Conservation (phyloP, 2,113 vertebrate genomes). For the Prunella fulvescens region DNA sequence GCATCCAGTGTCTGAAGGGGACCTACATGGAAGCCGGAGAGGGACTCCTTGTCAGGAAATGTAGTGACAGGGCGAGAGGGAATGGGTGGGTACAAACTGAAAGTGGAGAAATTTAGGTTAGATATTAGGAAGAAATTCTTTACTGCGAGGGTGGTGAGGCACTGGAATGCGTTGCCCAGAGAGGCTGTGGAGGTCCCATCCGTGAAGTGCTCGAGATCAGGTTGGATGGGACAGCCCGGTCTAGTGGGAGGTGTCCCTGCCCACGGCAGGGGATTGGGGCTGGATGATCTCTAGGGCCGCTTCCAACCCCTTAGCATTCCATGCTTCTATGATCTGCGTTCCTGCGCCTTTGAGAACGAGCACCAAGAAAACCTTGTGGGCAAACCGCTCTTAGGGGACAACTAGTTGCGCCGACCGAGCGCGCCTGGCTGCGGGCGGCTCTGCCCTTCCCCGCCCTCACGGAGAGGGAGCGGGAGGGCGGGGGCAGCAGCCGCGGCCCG, state of each 20-base stretch:
- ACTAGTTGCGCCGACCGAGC: fast-evolving
- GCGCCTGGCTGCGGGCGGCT: fast-evolving
- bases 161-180: not conserved
- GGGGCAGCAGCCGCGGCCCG: not conserved
- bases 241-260: not conserved
- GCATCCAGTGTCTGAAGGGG: not conserved
- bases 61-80: not conserved
- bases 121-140: not conserved
- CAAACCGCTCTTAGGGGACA: not conserved
- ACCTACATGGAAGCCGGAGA: not conserved
- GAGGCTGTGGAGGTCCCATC: too few relatives aligned
- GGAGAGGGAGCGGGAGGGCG: too few relatives aligned
- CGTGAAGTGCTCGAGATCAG: not conserved
- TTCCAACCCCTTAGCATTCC: not conserved
- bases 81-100: not conserved
- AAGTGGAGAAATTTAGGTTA: not conserved
- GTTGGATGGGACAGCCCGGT: too few relatives aligned
- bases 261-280: not conserved
- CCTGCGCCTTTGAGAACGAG: fast-evolving
- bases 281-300: not conserved
- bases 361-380: not conserved
- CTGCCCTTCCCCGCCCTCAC: fast-evolving
- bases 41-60: not conserved
- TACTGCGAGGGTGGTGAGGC: too few relatives aligned
- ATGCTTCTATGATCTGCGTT: fast-evolving